Evolutionary conservation across 1,140 invertebrate species (phyloP), one percentile per base, ranked within the genome.

Genomic region (Drosophila prosaltans): DNA sequence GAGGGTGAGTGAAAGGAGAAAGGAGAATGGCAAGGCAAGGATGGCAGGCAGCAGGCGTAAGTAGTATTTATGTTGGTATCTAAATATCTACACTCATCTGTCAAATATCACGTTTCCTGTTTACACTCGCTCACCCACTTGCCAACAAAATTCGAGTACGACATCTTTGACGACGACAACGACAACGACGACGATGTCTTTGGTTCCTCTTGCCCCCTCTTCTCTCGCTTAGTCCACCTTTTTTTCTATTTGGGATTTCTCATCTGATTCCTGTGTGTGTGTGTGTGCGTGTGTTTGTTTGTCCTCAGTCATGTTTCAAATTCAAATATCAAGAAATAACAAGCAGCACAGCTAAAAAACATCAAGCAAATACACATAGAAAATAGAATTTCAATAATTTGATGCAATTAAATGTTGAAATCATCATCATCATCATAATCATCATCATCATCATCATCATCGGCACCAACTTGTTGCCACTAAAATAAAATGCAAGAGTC

Each of bases 31-130:
- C 28, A 30, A 2, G 40, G 41, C 43, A 51, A 51, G 45, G 45
- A 26, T 51, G 45, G 21, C 45, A 59, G 59, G 21, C 45, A 59
- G 59, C 40, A 68, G 69, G 82, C 82, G 81, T 85, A 85, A 86
- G 82, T 81, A 86, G 66, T 85, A 86, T 85, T 85, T 85, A 85
- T 85, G 82, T 86, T 85, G 72, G 78, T 85, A 86, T 85, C 82
- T 86, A 85, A 85, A 85, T 85, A 85, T 86, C 82, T 86, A 79
- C 75, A 86, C 79, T 86, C 82, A 85, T 85, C 82, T 85, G 82
- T 85, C 82, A 85, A 85, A 85, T 85, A 85, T 85, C 82, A 85
- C 79, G 82, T 85, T 85, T 86, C 82, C 80, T 85, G 82, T 85
- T 85, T 85, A 85, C 82, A 85, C 82, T 76, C n/a, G 45, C 45